phyloP scores from a whole-genome alignment of 2,888 invertebrate species.

The Hermaeophaga mercurialis region DNA sequence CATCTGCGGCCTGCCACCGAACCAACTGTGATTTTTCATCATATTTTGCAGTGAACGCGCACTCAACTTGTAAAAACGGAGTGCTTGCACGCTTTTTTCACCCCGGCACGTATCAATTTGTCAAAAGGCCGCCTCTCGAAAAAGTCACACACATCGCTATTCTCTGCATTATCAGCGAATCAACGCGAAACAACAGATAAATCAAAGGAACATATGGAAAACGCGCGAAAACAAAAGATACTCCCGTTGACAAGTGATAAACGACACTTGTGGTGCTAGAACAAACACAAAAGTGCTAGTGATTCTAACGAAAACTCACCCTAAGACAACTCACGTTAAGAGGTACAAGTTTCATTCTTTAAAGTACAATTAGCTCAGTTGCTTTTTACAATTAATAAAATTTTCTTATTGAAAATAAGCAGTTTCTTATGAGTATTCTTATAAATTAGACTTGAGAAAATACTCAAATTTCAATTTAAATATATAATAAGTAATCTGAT shows the following conservation, averaged over 20 bases:
- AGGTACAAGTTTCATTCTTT: too few species aligned
- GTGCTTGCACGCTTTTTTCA: slow-evolving; percentile 35
- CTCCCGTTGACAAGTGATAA: neutral
- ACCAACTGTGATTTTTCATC: slow-evolving; percentile 57
- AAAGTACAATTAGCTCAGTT: too few species aligned
- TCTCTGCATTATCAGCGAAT: slow-evolving; percentile 26
- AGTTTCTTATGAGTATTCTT: too few species aligned
- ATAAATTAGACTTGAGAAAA: too few species aligned
- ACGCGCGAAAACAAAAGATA: slow-evolving; percentile 8
- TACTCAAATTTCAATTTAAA: too few species aligned
- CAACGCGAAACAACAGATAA: slow-evolving; percentile 13
- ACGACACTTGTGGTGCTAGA: slow-evolving; percentile 8
- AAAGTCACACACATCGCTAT: slow-evolving; percentile 29
- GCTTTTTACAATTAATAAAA: too few species aligned
- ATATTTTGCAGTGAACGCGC: slow-evolving; percentile 46
- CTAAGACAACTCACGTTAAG: too few species aligned
- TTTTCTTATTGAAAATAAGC: too few species aligned
- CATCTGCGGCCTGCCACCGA: slow-evolving; percentile 51
- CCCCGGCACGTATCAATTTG: slow-evolving; percentile 37
- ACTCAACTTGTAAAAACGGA: slow-evolving; percentile 40
- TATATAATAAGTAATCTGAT: too few species aligned
- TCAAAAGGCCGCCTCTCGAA: slow-evolving; percentile 34
- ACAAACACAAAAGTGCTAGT: neutral
- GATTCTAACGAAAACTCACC: too few species aligned
- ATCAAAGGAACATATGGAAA: slow-evolving; percentile 21